phyloP scores from a whole-genome alignment of 2,797 vertebrate genomes.

The Ciconia nigra region DNA sequence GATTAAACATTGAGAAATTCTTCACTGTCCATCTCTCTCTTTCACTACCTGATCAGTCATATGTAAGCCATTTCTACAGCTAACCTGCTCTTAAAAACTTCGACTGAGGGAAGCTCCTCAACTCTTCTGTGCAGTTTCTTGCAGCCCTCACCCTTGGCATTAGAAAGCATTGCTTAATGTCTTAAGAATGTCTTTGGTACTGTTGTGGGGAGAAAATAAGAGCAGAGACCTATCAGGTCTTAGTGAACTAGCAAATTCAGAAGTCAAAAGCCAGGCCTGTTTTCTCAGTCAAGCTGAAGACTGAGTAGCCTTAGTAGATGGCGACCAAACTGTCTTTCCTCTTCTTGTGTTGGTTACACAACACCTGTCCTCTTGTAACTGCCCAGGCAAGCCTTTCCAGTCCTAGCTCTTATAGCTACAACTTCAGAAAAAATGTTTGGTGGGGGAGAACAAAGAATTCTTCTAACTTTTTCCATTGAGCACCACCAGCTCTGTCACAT shows the following conservation, averaged over 20 bases:
- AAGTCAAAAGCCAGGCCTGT: background rate
- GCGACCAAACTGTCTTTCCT: background rate
- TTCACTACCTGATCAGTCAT: background rate
- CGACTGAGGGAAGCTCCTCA: background rate
- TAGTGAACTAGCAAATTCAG: background rate
- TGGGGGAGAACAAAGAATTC: background rate
- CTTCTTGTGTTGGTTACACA: background rate
- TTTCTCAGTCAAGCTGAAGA: background rate
- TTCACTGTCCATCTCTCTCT: background rate
- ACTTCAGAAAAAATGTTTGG: background rate
- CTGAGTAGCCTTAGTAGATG: background rate
- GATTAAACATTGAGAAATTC: background rate
- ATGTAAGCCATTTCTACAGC: background rate
- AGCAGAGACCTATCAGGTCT: background rate
- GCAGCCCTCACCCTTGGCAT: background rate
- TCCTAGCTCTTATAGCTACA: background rate
- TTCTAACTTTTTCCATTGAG: background rate
- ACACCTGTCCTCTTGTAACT: background rate
- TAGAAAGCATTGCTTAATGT: background rate
- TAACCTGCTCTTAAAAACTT: background rate
- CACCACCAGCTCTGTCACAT: background rate
- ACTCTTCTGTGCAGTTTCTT: background rate
- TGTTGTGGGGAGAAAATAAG: background rate
- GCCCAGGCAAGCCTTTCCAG: background rate
- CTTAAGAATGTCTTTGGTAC: background rate